Percentiles rank a stretch among this genome's conserved stretches.
Conservation (phyloP, 2,797 vertebrate species). For the Cyprinodon diabolis region DNA sequence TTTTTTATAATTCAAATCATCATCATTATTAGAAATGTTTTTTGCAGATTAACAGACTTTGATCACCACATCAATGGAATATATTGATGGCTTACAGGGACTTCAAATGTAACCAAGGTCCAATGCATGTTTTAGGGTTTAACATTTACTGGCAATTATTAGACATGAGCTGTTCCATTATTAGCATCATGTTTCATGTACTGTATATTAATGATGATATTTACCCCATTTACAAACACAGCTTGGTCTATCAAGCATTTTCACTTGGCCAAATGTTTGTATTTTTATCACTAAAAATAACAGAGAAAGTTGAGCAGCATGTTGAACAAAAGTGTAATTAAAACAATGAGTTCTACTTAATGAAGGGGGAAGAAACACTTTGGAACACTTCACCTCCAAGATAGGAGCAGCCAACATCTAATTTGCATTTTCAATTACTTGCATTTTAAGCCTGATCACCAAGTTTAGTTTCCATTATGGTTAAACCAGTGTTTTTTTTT, state of each 20-base stretch:
- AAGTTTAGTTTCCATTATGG: conserved; percentile 61
- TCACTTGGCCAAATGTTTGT: conserved; percentile 56
- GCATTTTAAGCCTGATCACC: conserved; percentile 68
- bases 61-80: conserved; percentile 2
- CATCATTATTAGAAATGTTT: conserved; percentile 5
- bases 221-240: too few species aligned
- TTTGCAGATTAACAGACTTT: not conserved
- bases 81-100: conserved; percentile 8
- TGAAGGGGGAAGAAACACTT: conserved; percentile 74
- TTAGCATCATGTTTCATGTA: conserved; percentile 12
- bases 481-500: conserved; percentile 12
- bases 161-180: conserved; percentile 3
- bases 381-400: conserved; percentile 75
- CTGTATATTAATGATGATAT: conserved; percentile 20
- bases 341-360: conserved; percentile 79
- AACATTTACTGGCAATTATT: not conserved
- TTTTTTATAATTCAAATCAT: not conserved
- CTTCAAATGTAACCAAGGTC: not conserved
- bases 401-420: conserved; percentile 65
- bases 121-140: not conserved
- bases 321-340: conserved; percentile 75
- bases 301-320: conserved; percentile 72
- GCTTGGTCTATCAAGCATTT: too few species aligned
- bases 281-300: conserved; percentile 74
- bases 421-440: conserved; percentile 72